phyloP scores from a whole-genome alignment of 2,888 invertebrate species.

The Dicyrtomina minuta region DNA sequence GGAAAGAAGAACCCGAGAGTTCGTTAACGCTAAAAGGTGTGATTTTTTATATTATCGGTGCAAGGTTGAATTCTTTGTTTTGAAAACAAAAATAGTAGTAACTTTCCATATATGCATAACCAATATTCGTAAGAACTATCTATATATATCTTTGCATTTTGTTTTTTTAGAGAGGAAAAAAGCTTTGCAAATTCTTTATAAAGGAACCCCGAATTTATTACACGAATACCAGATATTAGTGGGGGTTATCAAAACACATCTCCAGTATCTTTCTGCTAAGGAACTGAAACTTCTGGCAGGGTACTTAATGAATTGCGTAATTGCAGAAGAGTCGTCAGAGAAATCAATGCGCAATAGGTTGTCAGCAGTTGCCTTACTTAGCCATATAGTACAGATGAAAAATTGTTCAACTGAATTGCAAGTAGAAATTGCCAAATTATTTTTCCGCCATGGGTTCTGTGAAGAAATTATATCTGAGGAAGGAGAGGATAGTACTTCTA shows the following conservation, averaged over 20 bases:
- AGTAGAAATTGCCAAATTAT: slow-evolving; percentile 10
- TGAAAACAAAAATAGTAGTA: too few species aligned
- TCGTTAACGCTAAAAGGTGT: slow-evolving; percentile 23
- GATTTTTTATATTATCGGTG: not conserved
- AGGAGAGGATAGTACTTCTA: not conserved
- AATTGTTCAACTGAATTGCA: slow-evolving; percentile 10
- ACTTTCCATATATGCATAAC: not conserved
- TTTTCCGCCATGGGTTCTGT: slow-evolving; percentile 32
- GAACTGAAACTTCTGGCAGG: slow-evolving; percentile 14
- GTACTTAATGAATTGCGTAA: not conserved
- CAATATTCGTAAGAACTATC: not conserved
- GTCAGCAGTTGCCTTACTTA: slow-evolving; percentile 21
- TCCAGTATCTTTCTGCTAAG: slow-evolving; percentile 20
- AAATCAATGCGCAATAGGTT: slow-evolving; percentile 13
- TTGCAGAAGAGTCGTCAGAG: not conserved
- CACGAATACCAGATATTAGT: slow-evolving; percentile 25
- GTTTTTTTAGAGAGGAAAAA: slow-evolving; percentile 26
- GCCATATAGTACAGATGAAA: slow-evolving; percentile 17
- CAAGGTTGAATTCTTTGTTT: not conserved
- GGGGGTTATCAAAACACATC: slow-evolving; percentile 8
- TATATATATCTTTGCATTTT: not conserved
- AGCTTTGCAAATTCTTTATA: slow-evolving; percentile 26
- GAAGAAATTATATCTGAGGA: not conserved
- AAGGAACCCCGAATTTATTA: slow-evolving; percentile 29
- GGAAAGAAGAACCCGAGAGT: slow-evolving; percentile 18